A percentile compares a stretch with the other conserved stretches of the same genome.
These are phyloP conservation scores for Takifugu flavidus DNA, from an alignment of 2,113 vertebrate genomes.

Conservation along the genomic window DNA sequence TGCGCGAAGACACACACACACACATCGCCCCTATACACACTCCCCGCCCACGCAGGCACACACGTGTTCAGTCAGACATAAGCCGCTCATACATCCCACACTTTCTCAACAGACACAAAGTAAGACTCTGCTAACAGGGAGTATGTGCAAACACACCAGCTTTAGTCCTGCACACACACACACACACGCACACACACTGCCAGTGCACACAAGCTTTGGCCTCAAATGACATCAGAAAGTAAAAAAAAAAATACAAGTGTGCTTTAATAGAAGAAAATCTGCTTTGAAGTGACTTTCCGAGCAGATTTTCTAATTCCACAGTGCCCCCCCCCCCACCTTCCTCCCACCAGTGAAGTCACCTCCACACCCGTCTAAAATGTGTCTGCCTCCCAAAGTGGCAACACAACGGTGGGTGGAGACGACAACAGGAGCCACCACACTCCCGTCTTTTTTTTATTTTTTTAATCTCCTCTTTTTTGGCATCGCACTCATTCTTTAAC, in stretches of 20 bases:
- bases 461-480: conserved; percentile 41
- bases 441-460: conserved; percentile 1
- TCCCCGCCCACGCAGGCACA: conserved; percentile 61
- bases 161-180: conserved; percentile 13
- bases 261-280: conserved; percentile 18
- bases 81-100: conserved; percentile 71
- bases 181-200: not conserved
- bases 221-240: conserved; percentile 19
- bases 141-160: conserved; percentile 43
- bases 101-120: conserved; percentile 69
- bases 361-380: conserved; percentile 39
- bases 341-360: conserved; percentile 23
- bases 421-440: conserved; percentile 25
- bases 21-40: conserved; percentile 64
- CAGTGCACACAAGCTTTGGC: conserved; percentile 20
- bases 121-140: conserved; percentile 54
- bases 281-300: conserved; percentile 16
- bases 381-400: conserved; percentile 33
- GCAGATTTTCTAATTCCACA: conserved; percentile 35
- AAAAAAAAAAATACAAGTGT: conserved; percentile 9
- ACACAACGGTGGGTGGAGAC: conserved; percentile 34
- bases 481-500: conserved; percentile 40
- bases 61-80: conserved; percentile 74
- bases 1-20: conserved; percentile 55
- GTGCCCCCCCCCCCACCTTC: not conserved